Conservation (phyloP, 2,113 vertebrate species). For the Bujurquina vittata region DNA sequence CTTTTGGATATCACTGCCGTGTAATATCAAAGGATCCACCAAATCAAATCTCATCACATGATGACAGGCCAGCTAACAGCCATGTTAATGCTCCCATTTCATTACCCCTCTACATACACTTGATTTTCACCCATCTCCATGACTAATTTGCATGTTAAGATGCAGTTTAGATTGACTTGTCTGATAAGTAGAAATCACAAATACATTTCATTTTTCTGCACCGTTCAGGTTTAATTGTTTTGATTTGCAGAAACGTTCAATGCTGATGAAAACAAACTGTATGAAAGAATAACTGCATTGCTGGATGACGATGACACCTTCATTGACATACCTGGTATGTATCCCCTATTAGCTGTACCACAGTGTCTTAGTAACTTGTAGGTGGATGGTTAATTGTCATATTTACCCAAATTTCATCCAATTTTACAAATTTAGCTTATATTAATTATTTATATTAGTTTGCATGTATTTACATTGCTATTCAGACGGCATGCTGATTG, state of each 20-base stretch:
- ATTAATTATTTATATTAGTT: background rate
- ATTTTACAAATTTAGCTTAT: background rate
- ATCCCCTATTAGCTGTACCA: background rate
- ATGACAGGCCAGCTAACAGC: slow-evolving; percentile 78
- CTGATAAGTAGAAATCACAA: slow-evolving; percentile 56
- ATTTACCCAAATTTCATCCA: background rate
- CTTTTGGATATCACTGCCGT: slow-evolving; percentile 83
- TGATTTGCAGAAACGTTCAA: slow-evolving; percentile 73
- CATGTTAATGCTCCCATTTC: slow-evolving; percentile 73
- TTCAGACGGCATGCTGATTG: background rate
- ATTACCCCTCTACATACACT: slow-evolving; percentile 64
- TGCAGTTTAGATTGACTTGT: slow-evolving; percentile 66
- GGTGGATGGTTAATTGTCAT: background rate
- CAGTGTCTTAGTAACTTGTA: background rate
- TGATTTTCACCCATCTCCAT: slow-evolving; percentile 57
- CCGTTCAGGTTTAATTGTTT: slow-evolving; percentile 51
- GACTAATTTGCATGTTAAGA: slow-evolving; percentile 59
- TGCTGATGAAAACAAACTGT: slow-evolving; percentile 77
- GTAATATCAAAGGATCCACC: slow-evolving; percentile 83
- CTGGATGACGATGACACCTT: slow-evolving; percentile 78
- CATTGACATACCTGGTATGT: slow-evolving; percentile 83
- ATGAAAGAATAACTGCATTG: slow-evolving; percentile 76
- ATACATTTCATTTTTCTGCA: slow-evolving; percentile 43
- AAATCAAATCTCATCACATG: slow-evolving; percentile 82
- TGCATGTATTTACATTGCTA: background rate